These are phyloP conservation scores for Heliothis subflexa DNA, from an alignment of 1,140 invertebrate genomes.

Conservation along the genomic window DNA sequence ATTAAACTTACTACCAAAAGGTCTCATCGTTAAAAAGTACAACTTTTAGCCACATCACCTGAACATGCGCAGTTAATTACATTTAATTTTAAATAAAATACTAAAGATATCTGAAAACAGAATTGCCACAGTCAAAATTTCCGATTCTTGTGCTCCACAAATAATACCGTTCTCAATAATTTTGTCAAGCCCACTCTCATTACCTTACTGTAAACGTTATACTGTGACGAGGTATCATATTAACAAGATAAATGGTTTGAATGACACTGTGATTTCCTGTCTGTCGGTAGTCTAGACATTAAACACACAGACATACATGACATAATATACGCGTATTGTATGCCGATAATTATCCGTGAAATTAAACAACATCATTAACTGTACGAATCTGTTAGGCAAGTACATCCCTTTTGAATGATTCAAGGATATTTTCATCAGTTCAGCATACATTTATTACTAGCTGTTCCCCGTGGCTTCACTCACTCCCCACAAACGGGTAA, in stretches of 20 bases:
- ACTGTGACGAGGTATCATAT: slow-evolving; percentile 42
- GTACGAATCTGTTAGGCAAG: too few species aligned
- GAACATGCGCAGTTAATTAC: too few species aligned
- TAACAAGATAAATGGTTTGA: slow-evolving; percentile 40
- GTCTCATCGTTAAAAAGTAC: too few species aligned
- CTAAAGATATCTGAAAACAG: too few species aligned
- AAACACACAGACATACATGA: slow-evolving; percentile 25
- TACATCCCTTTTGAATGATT: too few species aligned
- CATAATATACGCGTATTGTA: slow-evolving; percentile 22
- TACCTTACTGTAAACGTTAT: not conserved
- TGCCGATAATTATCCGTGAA: slow-evolving; percentile 25
- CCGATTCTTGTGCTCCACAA: not conserved
- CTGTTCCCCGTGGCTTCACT: too few species aligned
- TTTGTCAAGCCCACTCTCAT: not conserved
- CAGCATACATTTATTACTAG: too few species aligned
- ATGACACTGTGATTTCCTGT: slow-evolving; percentile 46
- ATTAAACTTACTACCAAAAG: too few species aligned
- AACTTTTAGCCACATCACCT: too few species aligned
- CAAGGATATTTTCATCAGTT: too few species aligned
- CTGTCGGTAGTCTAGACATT: slow-evolving; percentile 44
- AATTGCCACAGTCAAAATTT: not conserved
- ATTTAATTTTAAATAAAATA: too few species aligned
- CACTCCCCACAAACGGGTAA: not conserved
- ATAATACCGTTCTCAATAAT: not conserved
- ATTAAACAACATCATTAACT: not conserved